Percentiles rank a stretch among this genome's conserved stretches.
Evolutionary conservation across 2,797 vertebrate genomes (phyloP).

Genomic region (Pangasius sanitwongsei): DNA sequence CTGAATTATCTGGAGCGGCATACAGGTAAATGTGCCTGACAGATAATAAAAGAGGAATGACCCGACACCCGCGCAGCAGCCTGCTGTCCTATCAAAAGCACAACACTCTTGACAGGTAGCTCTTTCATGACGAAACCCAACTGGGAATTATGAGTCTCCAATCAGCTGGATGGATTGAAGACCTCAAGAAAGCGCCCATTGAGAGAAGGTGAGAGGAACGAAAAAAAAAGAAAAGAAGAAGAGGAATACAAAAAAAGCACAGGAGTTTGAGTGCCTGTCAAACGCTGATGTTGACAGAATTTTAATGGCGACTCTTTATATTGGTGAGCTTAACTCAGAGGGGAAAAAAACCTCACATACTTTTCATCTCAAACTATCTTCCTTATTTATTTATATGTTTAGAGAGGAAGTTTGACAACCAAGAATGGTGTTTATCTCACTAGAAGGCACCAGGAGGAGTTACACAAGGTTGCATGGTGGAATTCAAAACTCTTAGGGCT

Average conservation of each 20-base stretch:
- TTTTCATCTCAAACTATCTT: constrained; percentile 38
- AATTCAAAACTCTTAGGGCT: constrained; percentile 12
- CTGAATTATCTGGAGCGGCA: constrained; percentile 63
- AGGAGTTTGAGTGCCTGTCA: constrained; percentile 69
- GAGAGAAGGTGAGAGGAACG: constrained; percentile 43
- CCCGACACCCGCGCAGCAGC: constrained; percentile 69
- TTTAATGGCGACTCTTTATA: constrained; percentile 69
- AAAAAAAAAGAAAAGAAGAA: constrained; percentile 46
- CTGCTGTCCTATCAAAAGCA: constrained; percentile 74
- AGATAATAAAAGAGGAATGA: constrained; percentile 72
- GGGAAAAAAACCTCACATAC: constrained; percentile 47
- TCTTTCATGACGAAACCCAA: constrained; percentile 70
- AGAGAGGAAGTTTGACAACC: constrained; percentile 36
- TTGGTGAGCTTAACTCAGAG: constrained; percentile 54
- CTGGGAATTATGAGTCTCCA: constrained; percentile 75
- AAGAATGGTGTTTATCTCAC: constrained; percentile 29
- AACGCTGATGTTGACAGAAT: constrained; percentile 72
- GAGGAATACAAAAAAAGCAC: constrained; percentile 24
- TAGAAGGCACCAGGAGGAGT: constrained; percentile 20
- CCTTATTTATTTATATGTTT: constrained; percentile 22
- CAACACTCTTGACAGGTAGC: constrained; percentile 75
- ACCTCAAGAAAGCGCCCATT: constrained; percentile 68
- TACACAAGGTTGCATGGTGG: neutral
- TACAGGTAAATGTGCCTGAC: constrained; percentile 62
- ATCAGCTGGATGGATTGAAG: constrained; percentile 72